Base-by-base conservation (phyloP, 2,888 invertebrate species). In the Tipula unca region DNA sequence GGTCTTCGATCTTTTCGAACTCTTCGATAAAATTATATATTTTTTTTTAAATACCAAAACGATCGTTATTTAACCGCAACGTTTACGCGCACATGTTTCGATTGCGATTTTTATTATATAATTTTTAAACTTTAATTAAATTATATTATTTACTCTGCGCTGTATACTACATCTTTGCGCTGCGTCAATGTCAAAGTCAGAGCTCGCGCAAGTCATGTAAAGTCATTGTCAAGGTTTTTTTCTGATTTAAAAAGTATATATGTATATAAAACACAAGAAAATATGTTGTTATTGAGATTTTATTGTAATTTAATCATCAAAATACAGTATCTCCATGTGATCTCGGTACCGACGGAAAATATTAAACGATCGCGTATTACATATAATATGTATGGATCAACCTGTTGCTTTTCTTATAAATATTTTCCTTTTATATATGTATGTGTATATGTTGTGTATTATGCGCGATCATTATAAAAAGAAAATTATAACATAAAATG, bases 211-310 rank as follows among this genome's bases (percentile, higher is more conserved):
- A 85, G 85, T 54, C 85, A 48, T 85, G 29, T 48, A 85, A 85
- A 85, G 85, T 85, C 85, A 85, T 54, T 85, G 85, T 85, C 85
- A 85, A 85, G 85, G 85, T 48, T 85, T 85, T 85, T 54, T 48
- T 42, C 13, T 3, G 69, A 69, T 69, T 25, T 69, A 69, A 69
- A 69, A 69, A 5, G 17, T n/a, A n/a, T n/a, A n/a, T n/a, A n/a
- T n/a, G 32, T 48, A 48, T 17, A 48, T 17, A 48, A 48, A 48
- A 17, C 25, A 25, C 69, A 69, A 25, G 25, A 69, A 25, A 25
- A 69, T 25, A 25, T 25, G 69, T 69, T 69, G 25, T 69, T 69
- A 69, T 69, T 69, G 69, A 69, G 25, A 69, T 69, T 69, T 20
- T 69, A 69, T 69, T 69, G 69, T 69, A 69, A 69, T 69, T 69